Evolutionary conservation across 2,113 vertebrate genomes (phyloP).

Genomic region (Halcyon senegalensis): DNA sequence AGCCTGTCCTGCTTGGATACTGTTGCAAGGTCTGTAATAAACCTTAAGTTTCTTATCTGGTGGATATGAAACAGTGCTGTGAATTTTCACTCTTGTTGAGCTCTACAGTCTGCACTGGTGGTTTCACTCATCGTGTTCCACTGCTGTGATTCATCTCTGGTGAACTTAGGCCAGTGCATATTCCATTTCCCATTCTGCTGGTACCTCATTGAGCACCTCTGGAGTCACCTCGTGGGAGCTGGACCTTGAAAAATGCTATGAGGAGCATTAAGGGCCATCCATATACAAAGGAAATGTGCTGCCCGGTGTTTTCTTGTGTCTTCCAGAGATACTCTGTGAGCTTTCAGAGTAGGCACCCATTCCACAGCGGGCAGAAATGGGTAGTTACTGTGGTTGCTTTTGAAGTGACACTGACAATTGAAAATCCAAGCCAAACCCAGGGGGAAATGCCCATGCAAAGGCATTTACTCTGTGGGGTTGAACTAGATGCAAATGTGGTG

Average conservation of each 20-base stretch:
- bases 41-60: neutral
- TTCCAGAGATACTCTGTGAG: neutral
- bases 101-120: neutral
- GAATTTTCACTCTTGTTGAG: neutral
- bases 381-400: neutral
- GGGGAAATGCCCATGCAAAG: neutral
- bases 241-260: neutral
- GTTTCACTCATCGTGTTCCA: neutral
- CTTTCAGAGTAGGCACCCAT: neutral
- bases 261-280: neutral
- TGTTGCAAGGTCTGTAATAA: neutral
- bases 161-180: neutral
- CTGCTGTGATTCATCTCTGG: neutral
- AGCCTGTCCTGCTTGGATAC: neutral
- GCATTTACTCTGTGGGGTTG: neutral
- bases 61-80: neutral
- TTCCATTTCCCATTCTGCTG: neutral
- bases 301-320: neutral
- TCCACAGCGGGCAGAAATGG: neutral
- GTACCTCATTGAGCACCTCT: neutral
- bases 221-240: neutral
- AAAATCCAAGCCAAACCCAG: neutral
- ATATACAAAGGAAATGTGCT: neutral
- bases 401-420: neutral
- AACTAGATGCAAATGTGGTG: neutral